These are phyloP conservation scores for Chaetura pelagica DNA, from an alignment of 2,113 vertebrate species.

Conservation along the genomic window DNA sequence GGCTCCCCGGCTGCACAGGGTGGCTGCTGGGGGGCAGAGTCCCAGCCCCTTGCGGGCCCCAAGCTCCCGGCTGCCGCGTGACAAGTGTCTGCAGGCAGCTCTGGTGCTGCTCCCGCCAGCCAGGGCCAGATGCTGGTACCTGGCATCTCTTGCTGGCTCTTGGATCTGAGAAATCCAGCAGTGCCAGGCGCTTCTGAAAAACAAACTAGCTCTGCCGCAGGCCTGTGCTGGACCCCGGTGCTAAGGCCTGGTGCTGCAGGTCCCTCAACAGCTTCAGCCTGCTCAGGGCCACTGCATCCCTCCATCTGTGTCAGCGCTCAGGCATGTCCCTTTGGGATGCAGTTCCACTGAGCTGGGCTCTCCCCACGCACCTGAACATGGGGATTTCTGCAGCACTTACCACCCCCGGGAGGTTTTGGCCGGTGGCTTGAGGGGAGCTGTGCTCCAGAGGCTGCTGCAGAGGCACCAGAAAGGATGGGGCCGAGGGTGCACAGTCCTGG, in stretches of 20 bases:
- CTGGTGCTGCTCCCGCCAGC: neutral
- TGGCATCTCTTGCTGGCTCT: constrained; percentile 16
- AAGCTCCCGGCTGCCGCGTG: neutral
- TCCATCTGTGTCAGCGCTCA: fast-evolving
- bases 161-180: neutral
- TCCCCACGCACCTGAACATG: too few species aligned
- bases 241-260: neutral
- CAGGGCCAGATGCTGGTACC: neutral
- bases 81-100: neutral
- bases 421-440: neutral
- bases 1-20: neutral
- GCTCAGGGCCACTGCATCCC: too few species aligned
- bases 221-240: neutral
- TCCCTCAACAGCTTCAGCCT: neutral
- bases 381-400: neutral
- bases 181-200: neutral
- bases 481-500: neutral
- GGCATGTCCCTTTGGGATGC: neutral
- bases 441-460: neutral
- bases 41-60: too few species aligned
- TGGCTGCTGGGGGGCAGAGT: too few species aligned
- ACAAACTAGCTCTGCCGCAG: neutral
- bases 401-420: constrained; percentile 14
- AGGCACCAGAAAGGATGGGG: neutral
- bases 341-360: neutral